phyloP scores from a whole-genome alignment of 1,140 invertebrate genomes.

The Triops longicaudatus region DNA sequence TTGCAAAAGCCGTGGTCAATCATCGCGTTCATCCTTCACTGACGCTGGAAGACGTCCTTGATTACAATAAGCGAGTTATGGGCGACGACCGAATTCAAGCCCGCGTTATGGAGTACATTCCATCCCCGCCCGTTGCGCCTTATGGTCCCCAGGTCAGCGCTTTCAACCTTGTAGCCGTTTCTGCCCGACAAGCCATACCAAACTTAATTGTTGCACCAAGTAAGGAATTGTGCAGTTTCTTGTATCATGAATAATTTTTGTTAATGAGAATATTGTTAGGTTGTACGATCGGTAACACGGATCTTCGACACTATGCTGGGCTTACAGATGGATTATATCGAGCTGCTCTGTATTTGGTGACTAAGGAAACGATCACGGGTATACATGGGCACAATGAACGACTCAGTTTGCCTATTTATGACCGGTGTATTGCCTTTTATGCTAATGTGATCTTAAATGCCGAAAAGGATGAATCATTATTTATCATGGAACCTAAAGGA shows the following conservation, averaged over 20 bases:
- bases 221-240: conserved; percentile 33
- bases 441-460: conserved; percentile 46
- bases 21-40: conserved; percentile 49
- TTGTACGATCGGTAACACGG: conserved; percentile 48
- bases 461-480: conserved; percentile 33
- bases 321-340: conserved; percentile 47
- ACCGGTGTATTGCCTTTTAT: conserved; percentile 47
- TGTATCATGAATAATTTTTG: neutral
- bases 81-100: conserved; percentile 43
- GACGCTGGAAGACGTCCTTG: conserved; percentile 44
- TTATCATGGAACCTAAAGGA: neutral
- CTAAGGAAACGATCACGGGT: conserved; percentile 38
- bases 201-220: conserved; percentile 45
- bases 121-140: conserved; percentile 44
- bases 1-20: conserved; percentile 46
- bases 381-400: conserved; percentile 51
- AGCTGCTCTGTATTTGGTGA: conserved; percentile 43
- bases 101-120: conserved; percentile 35
- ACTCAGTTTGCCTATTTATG: conserved; percentile 44
- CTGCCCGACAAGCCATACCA: conserved; percentile 43
- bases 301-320: conserved; percentile 45
- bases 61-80: conserved; percentile 43
- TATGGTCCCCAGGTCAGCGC: conserved; percentile 41
- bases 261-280: conserved; percentile 34
- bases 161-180: conserved; percentile 44